Percentiles rank a stretch among this genome's conserved stretches.
Evolutionary conservation across 1,140 invertebrate species (phyloP).

Genomic region (Onthophagus taurus): DNA sequence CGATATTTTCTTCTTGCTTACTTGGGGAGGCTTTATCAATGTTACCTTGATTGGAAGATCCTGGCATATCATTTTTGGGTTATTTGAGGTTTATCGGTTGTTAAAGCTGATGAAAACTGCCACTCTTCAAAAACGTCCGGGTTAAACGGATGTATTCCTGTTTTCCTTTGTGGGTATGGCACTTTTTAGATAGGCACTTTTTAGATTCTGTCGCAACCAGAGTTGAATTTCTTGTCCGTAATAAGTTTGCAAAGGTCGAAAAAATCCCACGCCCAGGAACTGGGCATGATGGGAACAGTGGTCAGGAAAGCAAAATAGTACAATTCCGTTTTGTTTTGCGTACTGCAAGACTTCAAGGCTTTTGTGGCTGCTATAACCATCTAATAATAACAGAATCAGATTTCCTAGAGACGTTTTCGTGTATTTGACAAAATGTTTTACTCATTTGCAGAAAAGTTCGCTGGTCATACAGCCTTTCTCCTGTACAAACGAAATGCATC

Average conservation of each 20-base stretch:
- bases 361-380: no score
- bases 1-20: no score
- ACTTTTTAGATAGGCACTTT: slow-evolving; percentile 26
- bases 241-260: slow-evolving; percentile 28
- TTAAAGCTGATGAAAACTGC: background rate
- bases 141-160: background rate
- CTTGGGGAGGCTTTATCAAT: no score
- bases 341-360: slow-evolving; percentile 13
- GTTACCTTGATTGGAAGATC: no score
- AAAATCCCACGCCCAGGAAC: slow-evolving; percentile 34
- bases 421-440: no score
- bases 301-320: slow-evolving; percentile 18
- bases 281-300: slow-evolving; percentile 24
- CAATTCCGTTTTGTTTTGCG: slow-evolving; percentile 16
- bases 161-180: slow-evolving; percentile 23
- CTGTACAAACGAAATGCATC: no score
- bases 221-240: slow-evolving; percentile 16
- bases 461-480: no score
- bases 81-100: background rate
- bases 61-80: no score
- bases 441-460: no score
- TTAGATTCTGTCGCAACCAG: slow-evolving; percentile 20
- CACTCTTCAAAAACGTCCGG: background rate
- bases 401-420: no score
- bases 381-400: no score